Conservation (phyloP, 2,888 invertebrate species). For the Spisula solida region DNA sequence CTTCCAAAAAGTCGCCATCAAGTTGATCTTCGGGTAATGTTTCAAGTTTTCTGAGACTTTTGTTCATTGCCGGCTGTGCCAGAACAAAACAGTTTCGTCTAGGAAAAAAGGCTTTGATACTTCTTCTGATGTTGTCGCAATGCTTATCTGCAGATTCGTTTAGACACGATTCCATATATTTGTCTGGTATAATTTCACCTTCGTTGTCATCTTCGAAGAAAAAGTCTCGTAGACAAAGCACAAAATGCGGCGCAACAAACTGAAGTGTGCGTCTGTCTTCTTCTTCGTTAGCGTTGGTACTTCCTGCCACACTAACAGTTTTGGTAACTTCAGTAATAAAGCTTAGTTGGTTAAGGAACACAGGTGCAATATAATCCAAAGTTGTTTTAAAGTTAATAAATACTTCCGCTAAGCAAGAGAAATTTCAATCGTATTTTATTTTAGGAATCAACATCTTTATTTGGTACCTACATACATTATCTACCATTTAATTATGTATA, state of each 20-base stretch:
- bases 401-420: no score
- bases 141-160: neutral
- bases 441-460: no score
- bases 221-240: slow-evolving; percentile 7
- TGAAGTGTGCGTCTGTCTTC: slow-evolving; percentile 8
- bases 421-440: no score
- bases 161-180: neutral
- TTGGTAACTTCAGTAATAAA: slow-evolving; percentile 16
- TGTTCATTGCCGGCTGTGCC: neutral
- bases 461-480: no score
- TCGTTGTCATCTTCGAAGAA: neutral
- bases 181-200: neutral
- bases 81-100: slow-evolving; percentile 20
- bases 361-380: no score
- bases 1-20: neutral
- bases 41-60: neutral
- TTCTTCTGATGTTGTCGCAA: neutral
- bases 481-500: no score
- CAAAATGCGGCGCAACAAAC: slow-evolving; percentile 8
- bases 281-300: neutral
- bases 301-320: neutral
- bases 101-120: slow-evolving; percentile 17
- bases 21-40: neutral
- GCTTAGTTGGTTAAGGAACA: neutral
- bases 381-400: no score